Conservation (phyloP, 2,113 vertebrate genomes). For the Uropsilus gracilis region DNA sequence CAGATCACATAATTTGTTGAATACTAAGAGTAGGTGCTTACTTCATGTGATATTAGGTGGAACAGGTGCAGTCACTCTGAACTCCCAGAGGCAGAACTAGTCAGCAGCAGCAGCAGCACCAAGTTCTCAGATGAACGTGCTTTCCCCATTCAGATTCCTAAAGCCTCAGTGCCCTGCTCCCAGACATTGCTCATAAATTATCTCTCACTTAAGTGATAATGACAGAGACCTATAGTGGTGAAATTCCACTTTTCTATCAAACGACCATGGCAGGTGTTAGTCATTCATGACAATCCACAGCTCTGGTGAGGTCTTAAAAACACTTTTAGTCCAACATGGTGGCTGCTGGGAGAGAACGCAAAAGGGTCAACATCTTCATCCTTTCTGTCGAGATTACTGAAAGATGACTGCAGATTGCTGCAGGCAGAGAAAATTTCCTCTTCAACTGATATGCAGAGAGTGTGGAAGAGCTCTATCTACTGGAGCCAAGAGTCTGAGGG, state of each 20-base stretch:
- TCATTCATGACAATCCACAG: neutral
- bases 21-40: neutral
- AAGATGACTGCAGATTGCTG: neutral
- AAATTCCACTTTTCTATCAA: neutral
- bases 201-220: neutral
- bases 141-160: neutral
- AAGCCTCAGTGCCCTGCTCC: neutral
- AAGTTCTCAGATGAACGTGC: neutral
- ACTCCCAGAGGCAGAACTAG: neutral
- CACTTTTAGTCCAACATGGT: neutral
- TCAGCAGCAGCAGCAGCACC: neutral
- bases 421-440: neutral
- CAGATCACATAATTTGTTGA: neutral
- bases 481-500: neutral
- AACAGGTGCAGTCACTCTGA: no score
- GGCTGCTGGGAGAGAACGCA: neutral
- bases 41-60: no score
- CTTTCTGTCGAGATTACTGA: neutral
- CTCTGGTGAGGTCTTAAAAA: neutral
- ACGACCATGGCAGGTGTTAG: neutral
- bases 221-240: neutral
- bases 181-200: neutral
- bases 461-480: neutral
- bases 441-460: neutral
- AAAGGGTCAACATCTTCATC: neutral